These are phyloP conservation scores for Pentamera pediparva DNA, from an alignment of 53 echinoderm and acorn worm genomes.

Conservation along the genomic window DNA sequence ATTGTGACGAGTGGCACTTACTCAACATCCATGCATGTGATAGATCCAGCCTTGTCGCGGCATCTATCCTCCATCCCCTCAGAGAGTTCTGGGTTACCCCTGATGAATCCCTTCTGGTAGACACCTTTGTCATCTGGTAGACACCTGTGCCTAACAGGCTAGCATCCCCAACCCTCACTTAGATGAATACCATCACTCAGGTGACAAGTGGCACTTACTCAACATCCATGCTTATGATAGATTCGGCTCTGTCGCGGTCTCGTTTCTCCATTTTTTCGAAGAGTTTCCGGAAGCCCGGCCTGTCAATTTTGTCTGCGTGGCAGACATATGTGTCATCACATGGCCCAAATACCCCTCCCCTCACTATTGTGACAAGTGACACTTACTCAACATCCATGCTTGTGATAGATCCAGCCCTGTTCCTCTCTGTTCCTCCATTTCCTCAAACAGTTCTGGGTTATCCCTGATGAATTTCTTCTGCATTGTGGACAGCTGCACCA, in stretches of 20 bases:
- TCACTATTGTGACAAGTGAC: too few species aligned
- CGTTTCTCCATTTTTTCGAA: slow-evolving; percentile 51
- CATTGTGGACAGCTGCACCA: slow-evolving; percentile 88
- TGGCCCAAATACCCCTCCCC: too few species aligned
- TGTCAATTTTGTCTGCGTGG: too few species aligned
- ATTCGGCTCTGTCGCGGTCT: slow-evolving; percentile 45
- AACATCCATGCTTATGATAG: slow-evolving; percentile 68
- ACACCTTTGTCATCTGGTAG: slow-evolving; percentile 94
- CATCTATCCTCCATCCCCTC: slow-evolving; percentile 43
- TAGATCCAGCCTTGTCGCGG: slow-evolving; percentile 43
- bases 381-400: slow-evolving; percentile 71
- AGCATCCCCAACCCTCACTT: too few species aligned
- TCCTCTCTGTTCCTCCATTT: slow-evolving; percentile 36
- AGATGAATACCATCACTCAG: too few species aligned
- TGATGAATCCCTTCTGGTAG: slow-evolving; percentile 73
- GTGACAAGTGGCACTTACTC: too few species aligned
- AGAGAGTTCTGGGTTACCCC: slow-evolving; percentile 80
- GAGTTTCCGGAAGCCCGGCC: slow-evolving; percentile 72
- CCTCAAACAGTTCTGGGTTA: slow-evolving; percentile 81
- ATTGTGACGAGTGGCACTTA: too few species aligned
- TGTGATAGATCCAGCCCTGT: slow-evolving; percentile 44
- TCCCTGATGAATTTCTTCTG: slow-evolving; percentile 79
- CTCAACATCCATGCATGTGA: slow-evolving; percentile 64
- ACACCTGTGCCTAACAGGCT: slow-evolving; percentile 49
- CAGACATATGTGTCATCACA: too few species aligned